Percentiles rank a stretch among this genome's conserved stretches.
Evolutionary conservation across 2,888 invertebrate species (phyloP).

Genomic region (Brenthis hecate): DNA sequence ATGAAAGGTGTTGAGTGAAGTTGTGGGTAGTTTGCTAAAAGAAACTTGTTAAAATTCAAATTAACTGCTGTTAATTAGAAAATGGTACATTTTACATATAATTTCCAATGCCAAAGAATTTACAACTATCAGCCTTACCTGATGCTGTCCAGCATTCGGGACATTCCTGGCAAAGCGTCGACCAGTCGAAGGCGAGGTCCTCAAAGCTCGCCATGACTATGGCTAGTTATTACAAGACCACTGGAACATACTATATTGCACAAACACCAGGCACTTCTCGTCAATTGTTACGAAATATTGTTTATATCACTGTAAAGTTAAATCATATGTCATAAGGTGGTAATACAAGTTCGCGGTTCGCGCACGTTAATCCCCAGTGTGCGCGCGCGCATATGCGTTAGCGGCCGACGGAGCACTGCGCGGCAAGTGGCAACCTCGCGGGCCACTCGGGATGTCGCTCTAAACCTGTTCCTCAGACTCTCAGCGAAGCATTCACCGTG

Average conservation of each 20-base stretch:
- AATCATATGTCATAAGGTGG: conserved; percentile 51
- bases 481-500: conserved; percentile 61
- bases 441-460: conserved; percentile 68
- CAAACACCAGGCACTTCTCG: conserved; percentile 55
- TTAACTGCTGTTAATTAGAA: conserved; percentile 36
- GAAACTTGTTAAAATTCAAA: conserved; percentile 38
- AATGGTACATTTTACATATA: conserved; percentile 13
- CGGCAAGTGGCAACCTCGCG: conserved; percentile 51
- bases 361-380: conserved; percentile 50
- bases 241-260: conserved; percentile 59
- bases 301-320: conserved; percentile 42
- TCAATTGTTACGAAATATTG: conserved; percentile 34
- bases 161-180: conserved; percentile 83
- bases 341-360: conserved; percentile 50
- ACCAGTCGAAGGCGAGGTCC: conserved; percentile 86
- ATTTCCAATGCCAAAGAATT: conserved; percentile 34
- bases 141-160: conserved; percentile 84
- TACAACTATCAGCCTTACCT: conserved; percentile 73
- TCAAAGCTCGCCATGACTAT: conserved; percentile 84
- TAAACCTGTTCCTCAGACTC: conserved; percentile 69
- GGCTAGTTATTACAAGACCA: conserved; percentile 55
- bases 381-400: conserved; percentile 66
- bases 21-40: conserved; percentile 35
- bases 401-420: conserved; percentile 76
- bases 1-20: conserved; percentile 31